phyloP scores from a whole-genome alignment of 2,113 vertebrate species.

The Abramis brama region DNA sequence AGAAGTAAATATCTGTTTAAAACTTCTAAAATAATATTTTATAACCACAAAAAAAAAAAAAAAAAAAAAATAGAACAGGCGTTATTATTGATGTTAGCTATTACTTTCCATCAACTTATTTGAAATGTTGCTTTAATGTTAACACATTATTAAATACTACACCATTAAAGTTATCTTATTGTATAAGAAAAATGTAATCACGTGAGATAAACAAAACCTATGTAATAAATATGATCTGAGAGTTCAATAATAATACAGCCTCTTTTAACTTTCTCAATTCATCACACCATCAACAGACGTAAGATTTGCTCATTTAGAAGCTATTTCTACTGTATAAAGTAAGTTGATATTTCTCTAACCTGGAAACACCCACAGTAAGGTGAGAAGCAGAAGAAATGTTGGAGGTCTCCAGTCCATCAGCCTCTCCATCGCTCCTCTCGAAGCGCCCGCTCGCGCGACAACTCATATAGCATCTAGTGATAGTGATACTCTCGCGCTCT shows the following conservation, averaged over 20 bases:
- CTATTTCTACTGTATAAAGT: too few relatives aligned
- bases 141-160: background rate
- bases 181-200: background rate
- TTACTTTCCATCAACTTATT: background rate
- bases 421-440: conserved; percentile 72
- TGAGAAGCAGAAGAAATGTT: conserved; percentile 65
- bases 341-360: conserved; percentile 61
- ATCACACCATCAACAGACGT: background rate
- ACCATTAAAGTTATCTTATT: background rate
- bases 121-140: background rate
- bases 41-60: background rate
- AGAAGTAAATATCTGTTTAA: background rate
- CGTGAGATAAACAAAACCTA: background rate
- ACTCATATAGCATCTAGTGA: conserved; percentile 36
- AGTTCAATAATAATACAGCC: background rate
- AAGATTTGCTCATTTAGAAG: background rate
- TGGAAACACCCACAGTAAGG: conserved; percentile 68
- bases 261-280: conserved; percentile 1
- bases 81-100: background rate
- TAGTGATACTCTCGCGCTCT: background rate
- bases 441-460: conserved; percentile 56
- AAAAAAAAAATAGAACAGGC: background rate
- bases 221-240: background rate
- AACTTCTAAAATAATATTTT: background rate
- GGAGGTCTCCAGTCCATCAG: conserved; percentile 57